Evolutionary conservation across 2,888 invertebrate genomes (phyloP).

Genomic region (Panorpa germanica): DNA sequence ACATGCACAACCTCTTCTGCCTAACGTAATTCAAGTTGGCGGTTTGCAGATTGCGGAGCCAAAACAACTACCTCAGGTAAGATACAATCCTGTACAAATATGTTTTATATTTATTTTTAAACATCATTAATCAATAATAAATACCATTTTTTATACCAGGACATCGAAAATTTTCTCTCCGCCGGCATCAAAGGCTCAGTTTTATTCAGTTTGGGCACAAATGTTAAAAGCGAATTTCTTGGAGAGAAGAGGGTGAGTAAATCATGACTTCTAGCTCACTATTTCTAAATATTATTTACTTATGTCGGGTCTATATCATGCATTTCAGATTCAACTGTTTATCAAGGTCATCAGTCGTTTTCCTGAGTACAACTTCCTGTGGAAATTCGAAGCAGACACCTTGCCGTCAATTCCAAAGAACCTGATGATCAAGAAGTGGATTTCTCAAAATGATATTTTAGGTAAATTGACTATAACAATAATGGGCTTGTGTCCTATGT

Average conservation of each 20-base stretch:
- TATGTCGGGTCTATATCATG: conserved; percentile 3
- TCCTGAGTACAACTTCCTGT: conserved; percentile 20
- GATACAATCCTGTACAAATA: neutral
- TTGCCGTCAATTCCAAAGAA: conserved; percentile 21
- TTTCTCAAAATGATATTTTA: conserved; percentile 30
- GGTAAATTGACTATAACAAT: conserved; percentile 19
- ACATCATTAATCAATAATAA: neutral
- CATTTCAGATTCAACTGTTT: conserved; percentile 14
- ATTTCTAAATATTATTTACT: neutral
- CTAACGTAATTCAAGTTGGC: conserved; percentile 21
- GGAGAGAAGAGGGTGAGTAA: conserved; percentile 4
- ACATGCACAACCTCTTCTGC: conserved; percentile 19
- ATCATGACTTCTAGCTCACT: neutral
- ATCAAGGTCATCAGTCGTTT: conserved; percentile 16
- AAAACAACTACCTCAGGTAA: conserved; percentile 14
- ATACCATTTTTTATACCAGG: conserved; percentile 8
- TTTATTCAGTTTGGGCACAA: conserved; percentile 20
- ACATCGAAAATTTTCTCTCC: conserved; percentile 16
- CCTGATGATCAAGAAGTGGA: conserved; percentile 25
- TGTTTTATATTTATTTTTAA: neutral
- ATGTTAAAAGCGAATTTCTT: conserved; percentile 15
- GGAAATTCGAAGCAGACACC: conserved; percentile 19
- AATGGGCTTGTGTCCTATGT: too few species aligned
- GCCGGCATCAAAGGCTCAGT: conserved; percentile 18
- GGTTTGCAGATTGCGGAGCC: conserved; percentile 20